Evolutionary conservation across 2,113 vertebrate genomes (phyloP).

Genomic region (Callipepla squamata): DNA sequence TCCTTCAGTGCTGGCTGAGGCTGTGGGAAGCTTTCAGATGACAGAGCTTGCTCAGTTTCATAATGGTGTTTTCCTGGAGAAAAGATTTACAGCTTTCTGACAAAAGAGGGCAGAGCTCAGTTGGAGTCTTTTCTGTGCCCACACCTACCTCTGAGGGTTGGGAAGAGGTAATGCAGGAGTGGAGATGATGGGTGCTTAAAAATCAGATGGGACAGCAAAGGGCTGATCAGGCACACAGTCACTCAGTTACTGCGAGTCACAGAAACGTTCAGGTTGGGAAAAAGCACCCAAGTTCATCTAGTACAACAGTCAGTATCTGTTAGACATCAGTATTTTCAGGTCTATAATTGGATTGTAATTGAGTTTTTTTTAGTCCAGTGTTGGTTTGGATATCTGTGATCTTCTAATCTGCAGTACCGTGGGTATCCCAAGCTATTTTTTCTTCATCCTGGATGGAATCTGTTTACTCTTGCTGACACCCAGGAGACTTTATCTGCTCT

Average conservation of each 20-base stretch:
- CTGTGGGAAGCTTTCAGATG: neutral
- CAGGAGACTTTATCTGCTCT: neutral
- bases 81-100: neutral
- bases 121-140: neutral
- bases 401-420: neutral
- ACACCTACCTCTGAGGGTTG: neutral
- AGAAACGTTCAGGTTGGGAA: no score
- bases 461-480: neutral
- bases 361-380: neutral
- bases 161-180: neutral
- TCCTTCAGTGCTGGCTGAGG: neutral
- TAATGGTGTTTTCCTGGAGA: neutral
- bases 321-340: neutral
- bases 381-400: neutral
- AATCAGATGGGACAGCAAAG: neutral
- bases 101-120: neutral
- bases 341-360: neutral
- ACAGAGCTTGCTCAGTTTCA: neutral
- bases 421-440: neutral
- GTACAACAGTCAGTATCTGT: neutral
- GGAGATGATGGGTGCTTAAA: neutral
- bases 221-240: neutral
- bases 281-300: no score
- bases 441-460: neutral
- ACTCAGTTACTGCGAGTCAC: neutral